Conservation (phyloP, 2,888 invertebrate genomes). For the Pachliopta kotzebuea region DNA sequence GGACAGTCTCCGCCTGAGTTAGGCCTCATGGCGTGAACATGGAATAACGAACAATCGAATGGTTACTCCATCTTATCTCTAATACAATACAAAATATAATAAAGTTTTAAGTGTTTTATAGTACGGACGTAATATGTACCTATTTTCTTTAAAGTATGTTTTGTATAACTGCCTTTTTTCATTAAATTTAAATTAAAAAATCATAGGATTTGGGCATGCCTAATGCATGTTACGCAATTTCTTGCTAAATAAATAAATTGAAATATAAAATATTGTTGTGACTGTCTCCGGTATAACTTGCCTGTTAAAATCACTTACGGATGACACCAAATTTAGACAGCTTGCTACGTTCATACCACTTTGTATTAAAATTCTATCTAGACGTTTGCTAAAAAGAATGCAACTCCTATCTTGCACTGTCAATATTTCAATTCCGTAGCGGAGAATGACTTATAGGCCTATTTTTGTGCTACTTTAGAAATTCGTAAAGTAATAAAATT, state of each 20-base stretch:
- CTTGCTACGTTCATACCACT: slow-evolving; percentile 59
- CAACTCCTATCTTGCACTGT: slow-evolving; percentile 65
- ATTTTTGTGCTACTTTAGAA: slow-evolving; percentile 55
- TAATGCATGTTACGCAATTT: slow-evolving; percentile 24
- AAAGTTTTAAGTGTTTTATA: background rate
- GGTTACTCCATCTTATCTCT: background rate
- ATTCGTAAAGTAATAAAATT: slow-evolving; percentile 3
- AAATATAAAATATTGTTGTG: slow-evolving; percentile 28
- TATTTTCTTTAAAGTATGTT: background rate
- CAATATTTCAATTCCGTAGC: slow-evolving; percentile 63
- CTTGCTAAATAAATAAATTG: slow-evolving; percentile 11
- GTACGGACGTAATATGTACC: background rate
- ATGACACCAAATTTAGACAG: slow-evolving; percentile 60
- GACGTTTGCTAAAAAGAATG: slow-evolving; percentile 66
- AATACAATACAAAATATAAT: slow-evolving; percentile 1
- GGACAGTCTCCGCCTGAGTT: slow-evolving; percentile 53
- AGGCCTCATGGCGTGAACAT: slow-evolving; percentile 27
- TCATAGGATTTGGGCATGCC: slow-evolving; percentile 15
- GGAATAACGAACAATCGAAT: background rate
- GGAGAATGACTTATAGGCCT: slow-evolving; percentile 68
- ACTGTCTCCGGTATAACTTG: slow-evolving; percentile 64
- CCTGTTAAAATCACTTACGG: slow-evolving; percentile 49
- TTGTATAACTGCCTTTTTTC: slow-evolving; percentile 7
- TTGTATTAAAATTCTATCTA: slow-evolving; percentile 46
- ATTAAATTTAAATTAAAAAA: background rate